These are phyloP conservation scores for Meganola albula DNA, from an alignment of 2,888 invertebrate species.

Conservation along the genomic window DNA sequence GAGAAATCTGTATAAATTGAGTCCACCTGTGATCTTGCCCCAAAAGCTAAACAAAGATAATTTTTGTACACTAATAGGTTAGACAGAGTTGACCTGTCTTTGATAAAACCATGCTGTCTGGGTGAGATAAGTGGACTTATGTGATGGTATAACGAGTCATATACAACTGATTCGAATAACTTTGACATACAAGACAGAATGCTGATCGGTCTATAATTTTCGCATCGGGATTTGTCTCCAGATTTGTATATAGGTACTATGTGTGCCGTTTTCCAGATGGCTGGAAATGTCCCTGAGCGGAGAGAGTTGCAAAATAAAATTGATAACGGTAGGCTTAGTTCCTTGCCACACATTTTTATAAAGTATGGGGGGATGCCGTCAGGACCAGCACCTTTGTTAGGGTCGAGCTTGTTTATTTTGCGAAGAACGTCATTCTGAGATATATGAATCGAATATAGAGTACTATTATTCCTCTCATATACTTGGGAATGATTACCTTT, in stretches of 20 bases:
- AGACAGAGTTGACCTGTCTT: conserved; percentile 3
- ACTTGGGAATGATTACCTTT: neutral
- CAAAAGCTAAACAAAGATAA: conserved; percentile 7
- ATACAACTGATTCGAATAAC: conserved; percentile 9
- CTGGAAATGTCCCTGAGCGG: conserved; percentile 10
- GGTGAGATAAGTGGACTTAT: conserved; percentile 4
- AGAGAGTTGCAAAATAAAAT: conserved; percentile 16
- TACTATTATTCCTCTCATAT: neutral
- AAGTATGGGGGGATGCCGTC: neutral
- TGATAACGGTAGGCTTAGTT: neutral
- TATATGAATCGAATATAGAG: neutral
- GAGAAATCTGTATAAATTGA: conserved; percentile 1
- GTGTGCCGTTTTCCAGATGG: conserved; percentile 13
- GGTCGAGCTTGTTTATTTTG: neutral
- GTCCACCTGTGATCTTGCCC: conserved; percentile 7
- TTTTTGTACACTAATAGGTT: conserved; percentile 10
- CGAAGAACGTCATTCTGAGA: neutral
- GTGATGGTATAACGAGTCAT: conserved; percentile 4
- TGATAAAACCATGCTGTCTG: conserved; percentile 10
- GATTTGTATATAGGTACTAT: conserved; percentile 15
- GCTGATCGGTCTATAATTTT: conserved; percentile 9
- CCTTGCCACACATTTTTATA: neutral
- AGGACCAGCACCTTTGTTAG: neutral
- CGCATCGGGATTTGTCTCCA: conserved; percentile 8
- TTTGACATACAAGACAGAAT: conserved; percentile 9